Conservation (phyloP, 2,113 vertebrate species). For the Lepisosteus oculatus region DNA sequence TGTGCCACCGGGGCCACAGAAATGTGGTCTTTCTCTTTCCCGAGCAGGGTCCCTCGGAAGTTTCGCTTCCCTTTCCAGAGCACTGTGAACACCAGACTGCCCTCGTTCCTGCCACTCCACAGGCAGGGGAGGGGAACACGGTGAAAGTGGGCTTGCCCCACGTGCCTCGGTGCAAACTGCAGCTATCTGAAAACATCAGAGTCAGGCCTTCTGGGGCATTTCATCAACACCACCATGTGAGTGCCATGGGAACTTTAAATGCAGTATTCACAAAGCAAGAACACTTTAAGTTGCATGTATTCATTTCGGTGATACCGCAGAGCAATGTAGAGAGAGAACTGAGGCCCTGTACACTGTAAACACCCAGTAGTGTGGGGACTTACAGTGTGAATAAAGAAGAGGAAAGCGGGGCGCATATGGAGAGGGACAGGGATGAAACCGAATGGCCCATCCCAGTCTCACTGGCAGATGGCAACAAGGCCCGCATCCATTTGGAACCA, state of each 20-base stretch:
- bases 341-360: no score
- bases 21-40: no score
- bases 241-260: no score
- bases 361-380: no score
- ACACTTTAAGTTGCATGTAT: no score
- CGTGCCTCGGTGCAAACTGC: neutral
- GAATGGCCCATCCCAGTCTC: slow-evolving; percentile 6
- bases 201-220: no score
- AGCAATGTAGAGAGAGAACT: no score
- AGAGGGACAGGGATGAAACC: slow-evolving; percentile 11
- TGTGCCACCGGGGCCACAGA: slow-evolving; percentile 1
- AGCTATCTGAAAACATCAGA: neutral
- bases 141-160: neutral
- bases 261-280: no score
- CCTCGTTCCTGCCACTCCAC: neutral
- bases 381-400: no score
- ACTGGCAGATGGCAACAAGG: slow-evolving; percentile 14
- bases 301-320: no score
- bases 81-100: neutral
- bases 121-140: no score
- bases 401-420: slow-evolving; percentile 5
- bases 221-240: no score
- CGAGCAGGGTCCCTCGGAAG: neutral
- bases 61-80: neutral
- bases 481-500: slow-evolving; percentile 13